Conservation (phyloP, 2,888 invertebrate genomes). For the Drosophila rubida region DNA sequence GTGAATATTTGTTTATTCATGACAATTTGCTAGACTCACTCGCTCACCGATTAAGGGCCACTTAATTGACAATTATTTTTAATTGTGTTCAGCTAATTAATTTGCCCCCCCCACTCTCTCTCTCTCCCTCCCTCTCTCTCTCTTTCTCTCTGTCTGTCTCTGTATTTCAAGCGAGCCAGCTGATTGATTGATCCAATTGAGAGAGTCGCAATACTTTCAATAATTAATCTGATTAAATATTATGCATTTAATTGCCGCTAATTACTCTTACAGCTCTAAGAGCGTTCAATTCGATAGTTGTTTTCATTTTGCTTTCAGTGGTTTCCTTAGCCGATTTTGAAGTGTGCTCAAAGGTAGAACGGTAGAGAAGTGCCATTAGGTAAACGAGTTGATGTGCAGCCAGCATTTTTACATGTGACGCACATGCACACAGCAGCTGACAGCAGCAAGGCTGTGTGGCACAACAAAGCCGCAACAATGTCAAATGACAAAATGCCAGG, state of each 20-base stretch:
- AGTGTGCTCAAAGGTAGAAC: not conserved
- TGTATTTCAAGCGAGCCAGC: not conserved
- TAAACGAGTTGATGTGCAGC: slow-evolving; percentile 1
- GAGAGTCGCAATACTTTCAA: not conserved
- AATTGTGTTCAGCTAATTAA: slow-evolving; percentile 16
- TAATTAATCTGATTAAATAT: slow-evolving; percentile 1
- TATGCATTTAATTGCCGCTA: not conserved
- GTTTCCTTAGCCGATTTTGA: not conserved
- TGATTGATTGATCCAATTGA: not conserved
- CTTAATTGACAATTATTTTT: slow-evolving; percentile 17
- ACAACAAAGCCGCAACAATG: not conserved
- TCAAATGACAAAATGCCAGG: slow-evolving; percentile 9
- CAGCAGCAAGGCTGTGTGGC: too few relatives aligned
- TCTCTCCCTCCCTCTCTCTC: not conserved
- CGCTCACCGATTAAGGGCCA: slow-evolving; percentile 13
- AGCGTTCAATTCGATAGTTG: not conserved
- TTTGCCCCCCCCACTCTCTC: not conserved
- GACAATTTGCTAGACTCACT: slow-evolving; percentile 12
- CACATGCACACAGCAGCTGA: not conserved
- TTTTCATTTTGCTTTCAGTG: not conserved
- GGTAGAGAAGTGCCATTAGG: not conserved
- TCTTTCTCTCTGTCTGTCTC: not conserved
- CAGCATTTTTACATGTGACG: not conserved
- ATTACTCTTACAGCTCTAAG: not conserved
- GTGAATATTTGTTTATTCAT: slow-evolving; percentile 17